Percentiles rank a stretch among this genome's conserved stretches.
These are phyloP conservation scores for Erithacus rubecula DNA, from an alignment of 2,797 vertebrate species.

Conservation along the genomic window DNA sequence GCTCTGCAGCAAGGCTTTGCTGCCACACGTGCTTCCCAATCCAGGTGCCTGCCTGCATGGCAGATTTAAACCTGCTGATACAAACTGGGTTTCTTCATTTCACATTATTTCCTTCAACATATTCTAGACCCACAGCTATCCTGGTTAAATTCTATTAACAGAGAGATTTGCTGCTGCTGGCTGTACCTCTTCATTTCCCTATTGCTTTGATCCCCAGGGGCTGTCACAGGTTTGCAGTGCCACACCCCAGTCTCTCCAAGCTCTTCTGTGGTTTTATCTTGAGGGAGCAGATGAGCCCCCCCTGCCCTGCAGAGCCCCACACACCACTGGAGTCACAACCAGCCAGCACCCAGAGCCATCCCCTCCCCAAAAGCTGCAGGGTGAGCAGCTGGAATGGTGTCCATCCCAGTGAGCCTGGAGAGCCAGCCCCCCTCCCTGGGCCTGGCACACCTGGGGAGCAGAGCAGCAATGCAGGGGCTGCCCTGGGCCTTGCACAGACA, in stretches of 20 bases:
- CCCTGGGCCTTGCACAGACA: neutral
- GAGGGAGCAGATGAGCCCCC: neutral
- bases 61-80: neutral
- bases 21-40: fast-evolving
- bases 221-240: neutral
- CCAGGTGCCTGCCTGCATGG: fast-evolving
- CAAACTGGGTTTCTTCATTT: neutral
- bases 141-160: neutral
- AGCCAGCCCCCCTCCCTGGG: neutral
- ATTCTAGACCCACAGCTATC: neutral
- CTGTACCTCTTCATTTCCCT: neutral
- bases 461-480: neutral
- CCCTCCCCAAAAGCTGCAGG: neutral
- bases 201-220: neutral
- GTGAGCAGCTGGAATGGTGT: neutral
- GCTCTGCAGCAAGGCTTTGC: neutral
- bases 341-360: neutral
- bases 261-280: neutral
- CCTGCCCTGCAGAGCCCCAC: neutral
- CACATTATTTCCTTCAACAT: neutral
- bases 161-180: neutral
- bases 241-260: neutral
- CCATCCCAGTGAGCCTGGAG: neutral
- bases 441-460: neutral
- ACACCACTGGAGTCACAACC: fast-evolving